Evolutionary conservation across 2,888 invertebrate genomes (phyloP).

Genomic region (Eristalis pertinax): DNA sequence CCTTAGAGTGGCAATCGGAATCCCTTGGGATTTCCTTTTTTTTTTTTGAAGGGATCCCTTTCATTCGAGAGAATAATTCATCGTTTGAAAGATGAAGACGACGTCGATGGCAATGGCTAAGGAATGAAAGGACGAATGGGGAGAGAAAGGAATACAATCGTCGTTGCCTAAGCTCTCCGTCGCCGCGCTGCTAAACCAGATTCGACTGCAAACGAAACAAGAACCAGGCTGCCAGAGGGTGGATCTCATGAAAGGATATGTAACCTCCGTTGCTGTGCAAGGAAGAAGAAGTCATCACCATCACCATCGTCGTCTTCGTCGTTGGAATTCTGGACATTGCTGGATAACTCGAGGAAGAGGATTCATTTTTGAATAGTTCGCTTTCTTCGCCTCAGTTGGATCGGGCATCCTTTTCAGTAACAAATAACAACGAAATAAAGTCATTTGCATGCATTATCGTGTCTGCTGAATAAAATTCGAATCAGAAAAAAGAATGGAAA

Average conservation of each 20-base stretch:
- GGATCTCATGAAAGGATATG: neutral
- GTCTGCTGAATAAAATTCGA: conserved; percentile 36
- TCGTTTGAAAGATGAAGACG: neutral
- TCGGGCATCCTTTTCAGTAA: conserved; percentile 7
- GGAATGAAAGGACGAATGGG: neutral
- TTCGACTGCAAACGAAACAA: neutral
- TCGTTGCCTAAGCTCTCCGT: neutral
- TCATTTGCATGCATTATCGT: conserved; percentile 54
- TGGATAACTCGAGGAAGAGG: neutral
- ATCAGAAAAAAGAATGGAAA: conserved; percentile 23
- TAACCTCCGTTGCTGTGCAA: neutral
- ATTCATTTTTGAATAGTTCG: conserved; percentile 16
- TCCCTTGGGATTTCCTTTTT: conserved; percentile 44
- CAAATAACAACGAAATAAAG: conserved; percentile 27
- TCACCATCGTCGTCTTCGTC: neutral
- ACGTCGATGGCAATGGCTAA: neutral
- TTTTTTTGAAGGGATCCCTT: neutral
- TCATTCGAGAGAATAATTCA: conserved; percentile 29
- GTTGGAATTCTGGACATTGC: neutral
- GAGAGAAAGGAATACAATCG: conserved; percentile 1
- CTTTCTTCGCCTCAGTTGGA: neutral
- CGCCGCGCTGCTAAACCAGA: neutral
- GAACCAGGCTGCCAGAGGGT: neutral
- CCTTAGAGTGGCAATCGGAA: conserved; percentile 59
- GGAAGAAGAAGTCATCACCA: neutral